Percentiles rank a stretch among this genome's conserved stretches.
phyloP scores from a whole-genome alignment of 2,797 vertebrate species.

The Gymnothorax reevesii region DNA sequence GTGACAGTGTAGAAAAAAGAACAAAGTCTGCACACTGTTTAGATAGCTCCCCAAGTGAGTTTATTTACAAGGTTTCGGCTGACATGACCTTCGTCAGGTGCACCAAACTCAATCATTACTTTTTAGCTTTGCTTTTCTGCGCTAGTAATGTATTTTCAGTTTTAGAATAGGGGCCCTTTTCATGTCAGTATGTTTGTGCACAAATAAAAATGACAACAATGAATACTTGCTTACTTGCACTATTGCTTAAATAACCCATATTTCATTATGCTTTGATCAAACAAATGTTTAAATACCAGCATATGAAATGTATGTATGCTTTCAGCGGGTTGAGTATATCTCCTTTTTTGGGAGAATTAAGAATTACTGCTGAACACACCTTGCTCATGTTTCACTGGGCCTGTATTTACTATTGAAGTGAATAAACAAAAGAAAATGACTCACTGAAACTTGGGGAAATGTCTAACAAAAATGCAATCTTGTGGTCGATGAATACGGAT shows the following conservation, averaged over 20 bases:
- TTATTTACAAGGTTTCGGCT: too few species aligned
- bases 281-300: not conserved
- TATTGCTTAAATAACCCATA: not conserved
- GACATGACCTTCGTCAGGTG: too few species aligned
- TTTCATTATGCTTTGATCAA: not conserved
- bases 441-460: not conserved
- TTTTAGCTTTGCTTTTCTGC: not conserved
- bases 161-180: not conserved
- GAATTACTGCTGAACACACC: not conserved
- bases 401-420: not conserved
- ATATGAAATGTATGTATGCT: not conserved
- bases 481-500: constrained; percentile 4
- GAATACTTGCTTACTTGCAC: not conserved
- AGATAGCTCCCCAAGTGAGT: too few species aligned
- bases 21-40: too few species aligned
- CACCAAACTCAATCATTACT: not conserved
- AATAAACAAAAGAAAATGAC: constrained; percentile 9
- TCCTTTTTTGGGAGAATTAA: not conserved
- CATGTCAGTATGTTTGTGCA: not conserved
- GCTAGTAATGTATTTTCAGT: not conserved
- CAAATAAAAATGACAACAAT: not conserved
- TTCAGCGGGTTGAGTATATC: not conserved
- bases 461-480: not conserved
- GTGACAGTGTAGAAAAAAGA: too few species aligned
- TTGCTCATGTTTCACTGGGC: not conserved